Evolutionary conservation across 2,113 vertebrate genomes (phyloP).

Genomic region (Psilopogon haemacephalus): DNA sequence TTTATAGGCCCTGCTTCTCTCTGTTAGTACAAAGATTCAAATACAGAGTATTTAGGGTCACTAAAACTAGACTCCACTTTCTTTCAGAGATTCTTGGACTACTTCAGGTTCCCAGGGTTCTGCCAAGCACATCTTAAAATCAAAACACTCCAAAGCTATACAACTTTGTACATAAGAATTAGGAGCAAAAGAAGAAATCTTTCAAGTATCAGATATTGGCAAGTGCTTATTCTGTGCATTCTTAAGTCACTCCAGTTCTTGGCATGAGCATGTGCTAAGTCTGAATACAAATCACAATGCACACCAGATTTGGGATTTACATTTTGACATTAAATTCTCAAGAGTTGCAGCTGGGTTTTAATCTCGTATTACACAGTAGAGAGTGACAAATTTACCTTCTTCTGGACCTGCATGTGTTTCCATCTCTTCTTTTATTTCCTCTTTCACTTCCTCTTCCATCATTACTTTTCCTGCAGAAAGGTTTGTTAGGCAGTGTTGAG

Average conservation of each 20-base stretch:
- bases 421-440: slow-evolving; percentile 91
- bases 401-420: slow-evolving; percentile 86
- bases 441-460: slow-evolving; percentile 88
- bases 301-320: slow-evolving; percentile 17
- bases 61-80: background rate
- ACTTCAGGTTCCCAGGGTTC: background rate
- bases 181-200: slow-evolving; percentile 29
- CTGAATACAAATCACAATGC: slow-evolving; percentile 13
- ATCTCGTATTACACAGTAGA: slow-evolving; percentile 32
- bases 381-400: slow-evolving; percentile 81
- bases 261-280: background rate
- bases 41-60: background rate
- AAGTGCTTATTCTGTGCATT: slow-evolving; percentile 8
- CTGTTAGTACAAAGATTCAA: background rate
- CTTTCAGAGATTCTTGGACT: background rate
- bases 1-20: background rate
- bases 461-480: slow-evolving; percentile 84
- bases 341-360: background rate
- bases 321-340: slow-evolving; percentile 24
- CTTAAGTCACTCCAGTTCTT: background rate
- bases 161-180: background rate
- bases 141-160: background rate
- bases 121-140: background rate
- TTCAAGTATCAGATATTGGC: background rate
- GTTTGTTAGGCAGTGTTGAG: background rate